A percentile compares a stretch with the other conserved stretches of the same genome.
phyloP scores from a whole-genome alignment of 1,140 invertebrate genomes.

The Yoshiicerus persimilis region DNA sequence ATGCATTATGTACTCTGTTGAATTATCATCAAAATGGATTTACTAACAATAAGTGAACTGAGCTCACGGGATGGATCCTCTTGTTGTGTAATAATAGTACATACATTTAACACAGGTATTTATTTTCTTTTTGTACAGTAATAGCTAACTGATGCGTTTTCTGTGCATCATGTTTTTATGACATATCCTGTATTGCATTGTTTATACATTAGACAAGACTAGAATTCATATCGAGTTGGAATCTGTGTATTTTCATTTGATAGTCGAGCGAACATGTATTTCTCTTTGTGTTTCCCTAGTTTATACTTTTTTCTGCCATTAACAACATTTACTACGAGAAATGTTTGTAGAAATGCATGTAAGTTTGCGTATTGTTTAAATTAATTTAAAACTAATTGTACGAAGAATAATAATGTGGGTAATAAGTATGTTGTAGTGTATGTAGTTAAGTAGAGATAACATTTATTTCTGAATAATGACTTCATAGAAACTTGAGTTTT shows the following conservation, averaged over 20 bases:
- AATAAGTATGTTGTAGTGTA: neutral
- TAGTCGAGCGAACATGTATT: neutral
- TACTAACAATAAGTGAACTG: neutral
- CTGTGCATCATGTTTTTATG: neutral
- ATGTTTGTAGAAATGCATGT: too few species aligned
- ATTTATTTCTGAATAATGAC: neutral
- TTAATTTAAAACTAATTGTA: neutral
- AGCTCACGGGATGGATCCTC: neutral
- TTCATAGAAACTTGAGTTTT: neutral
- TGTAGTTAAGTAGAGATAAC: too few species aligned
- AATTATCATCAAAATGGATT: neutral
- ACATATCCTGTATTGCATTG: neutral
- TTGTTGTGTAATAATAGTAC: neutral
- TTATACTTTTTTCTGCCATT: neutral
- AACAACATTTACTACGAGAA: neutral
- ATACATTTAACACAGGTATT: neutral
- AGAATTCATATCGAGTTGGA: neutral
- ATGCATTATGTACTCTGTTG: neutral
- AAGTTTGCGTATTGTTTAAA: neutral
- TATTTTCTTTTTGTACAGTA: neutral
- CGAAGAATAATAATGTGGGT: neutral
- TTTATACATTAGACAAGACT: neutral
- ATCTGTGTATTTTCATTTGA: neutral
- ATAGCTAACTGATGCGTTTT: neutral
- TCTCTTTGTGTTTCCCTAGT: neutral